Base-by-base conservation (phyloP, 2,888 invertebrate species). In the Peribatodes rhomboidaria region DNA sequence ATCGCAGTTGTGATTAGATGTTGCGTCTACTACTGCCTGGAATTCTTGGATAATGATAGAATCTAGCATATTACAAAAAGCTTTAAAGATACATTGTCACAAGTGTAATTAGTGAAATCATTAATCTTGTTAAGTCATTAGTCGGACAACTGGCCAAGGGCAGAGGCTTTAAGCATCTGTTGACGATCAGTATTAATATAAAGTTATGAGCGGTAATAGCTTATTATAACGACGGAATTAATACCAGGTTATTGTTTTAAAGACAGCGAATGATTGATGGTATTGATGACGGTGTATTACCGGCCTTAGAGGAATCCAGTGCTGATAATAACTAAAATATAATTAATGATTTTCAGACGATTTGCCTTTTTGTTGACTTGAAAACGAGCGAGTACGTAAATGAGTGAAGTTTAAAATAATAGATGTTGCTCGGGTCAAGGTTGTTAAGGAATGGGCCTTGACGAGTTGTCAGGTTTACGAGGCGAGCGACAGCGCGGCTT, bases 241-340 rank as follows among this genome's bases (percentile, higher is more conserved):
- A 88, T 88, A 86, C 79, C 71, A 74, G 82, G 85, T 90, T 88
- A 91, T 92, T 92, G 90, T 92, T 91, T 91, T 90, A 90, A 87
- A 87, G 89, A 89, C 89, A 87, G 85, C 77, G 54, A 58, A 71
- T 90, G 90, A 91, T 91, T 88, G 83, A 92, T 91, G 85, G 75
- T 85, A 77, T 78, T 73, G 80, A 83, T 77, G 80, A 80, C 78
- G 68, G 56, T 60, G 55, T 44, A 65, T 61, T 65, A 63, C 53
- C 41, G 50, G 55, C 31, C 35, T 55, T 52, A 67, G 59, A 65
- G 49, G 61, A 62, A 59, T 60, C 56, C 27, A 27, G 22, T 27
- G 22, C 61, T 55, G 60, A 60, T 72, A 68, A 67, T 76, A 72
- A 59, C 46, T 67, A 70, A 70, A 71, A 71, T 63, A 62, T 68